Evolutionary conservation across 2,888 invertebrate genomes (phyloP), one percentile per base, ranked within the genome.

Genomic region (Sinopyrophorus schimmeli): DNA sequence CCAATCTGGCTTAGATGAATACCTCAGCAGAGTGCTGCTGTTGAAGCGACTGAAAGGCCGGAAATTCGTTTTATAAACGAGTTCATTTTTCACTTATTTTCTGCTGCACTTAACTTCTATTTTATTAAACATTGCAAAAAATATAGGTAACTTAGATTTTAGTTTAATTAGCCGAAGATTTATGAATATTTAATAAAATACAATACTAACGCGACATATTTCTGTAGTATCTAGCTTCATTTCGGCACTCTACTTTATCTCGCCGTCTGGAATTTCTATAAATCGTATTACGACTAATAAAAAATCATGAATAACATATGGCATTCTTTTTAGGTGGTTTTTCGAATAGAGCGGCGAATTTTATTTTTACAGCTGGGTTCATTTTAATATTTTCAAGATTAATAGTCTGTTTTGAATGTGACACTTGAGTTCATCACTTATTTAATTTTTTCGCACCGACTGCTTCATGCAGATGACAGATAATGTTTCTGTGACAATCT

Each of bases 1-100:
- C 61, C 61, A 64, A 64, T 64, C 59, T 61, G 55, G 58, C 51
- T 59, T 55, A 57, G 62, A 59, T 60, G 63, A 60, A 61, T 59
- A 57, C 60, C 57, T 60, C 55, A 43, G 50, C 38, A 50, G 53
- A 55, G 46, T 39, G 27, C 23, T 43, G 23, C 34, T 38, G 51
- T 43, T 50, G 51, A 44, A 47, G 41, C 38, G 41, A 21, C 43
- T 48, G 58, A 54, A 55, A 46, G 52, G 52, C 46, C 43, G 58
- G 57, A 60, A 63, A 63, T 61, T 59, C 59, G 58, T 56, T 59
- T 62, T 59, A 57, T 59, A 62, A 58, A 56, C 57, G 32, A n/a
- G 24, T 34, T 23, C 24, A 17, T 4, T 27, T 17, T 16, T 28
- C 39, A 28, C 39, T 42, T 34, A 42, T 18, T 42, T 34, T 16